Evolutionary conservation across 2,797 vertebrate species (phyloP).

Genomic region (Alauda arvensis): DNA sequence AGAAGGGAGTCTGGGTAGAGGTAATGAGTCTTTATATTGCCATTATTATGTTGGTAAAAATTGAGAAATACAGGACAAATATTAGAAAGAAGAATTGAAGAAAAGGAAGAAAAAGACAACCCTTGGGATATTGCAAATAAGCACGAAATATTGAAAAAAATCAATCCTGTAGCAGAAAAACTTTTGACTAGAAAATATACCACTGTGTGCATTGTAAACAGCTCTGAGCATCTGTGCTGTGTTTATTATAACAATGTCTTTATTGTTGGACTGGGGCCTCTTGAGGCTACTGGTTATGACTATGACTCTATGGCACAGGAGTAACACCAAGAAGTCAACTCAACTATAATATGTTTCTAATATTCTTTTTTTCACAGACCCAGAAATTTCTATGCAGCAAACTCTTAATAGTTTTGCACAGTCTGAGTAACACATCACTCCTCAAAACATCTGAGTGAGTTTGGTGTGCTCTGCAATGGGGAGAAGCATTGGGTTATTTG

Average conservation of each 20-base stretch:
- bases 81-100: neutral
- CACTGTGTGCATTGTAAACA: neutral
- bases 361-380: neutral
- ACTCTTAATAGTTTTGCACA: neutral
- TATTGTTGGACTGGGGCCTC: constrained; percentile 4
- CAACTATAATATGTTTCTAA: neutral
- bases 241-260: constrained; percentile 35
- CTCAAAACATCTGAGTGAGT: neutral
- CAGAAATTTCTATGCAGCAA: neutral
- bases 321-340: neutral
- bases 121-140: neutral
- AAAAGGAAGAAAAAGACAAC: neutral
- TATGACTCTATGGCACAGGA: neutral
- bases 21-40: neutral
- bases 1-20: neutral
- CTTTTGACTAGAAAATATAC: neutral
- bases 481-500: neutral
- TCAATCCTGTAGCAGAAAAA: neutral
- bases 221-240: constrained; percentile 17
- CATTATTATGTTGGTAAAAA: neutral
- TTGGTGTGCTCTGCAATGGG: neutral
- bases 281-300: neutral
- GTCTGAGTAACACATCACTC: neutral
- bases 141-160: neutral
- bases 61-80: constrained; percentile 1